These are phyloP conservation scores for Nomia melanderi DNA, from an alignment of 1,140 invertebrate genomes.

Conservation along the genomic window DNA sequence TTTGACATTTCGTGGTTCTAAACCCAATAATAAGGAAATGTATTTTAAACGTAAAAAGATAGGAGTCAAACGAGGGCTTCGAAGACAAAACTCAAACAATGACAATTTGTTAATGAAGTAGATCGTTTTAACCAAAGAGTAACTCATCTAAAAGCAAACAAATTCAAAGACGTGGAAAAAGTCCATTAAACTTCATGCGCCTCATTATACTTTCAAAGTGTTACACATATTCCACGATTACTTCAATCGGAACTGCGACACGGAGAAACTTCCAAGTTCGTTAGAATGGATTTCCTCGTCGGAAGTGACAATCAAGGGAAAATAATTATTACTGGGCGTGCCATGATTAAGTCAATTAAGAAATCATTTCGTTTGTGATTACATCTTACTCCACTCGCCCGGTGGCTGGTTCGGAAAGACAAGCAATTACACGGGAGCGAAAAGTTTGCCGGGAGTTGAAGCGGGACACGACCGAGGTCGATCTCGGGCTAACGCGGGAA, in stretches of 20 bases:
- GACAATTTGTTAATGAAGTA: too few species aligned
- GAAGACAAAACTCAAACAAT: too few species aligned
- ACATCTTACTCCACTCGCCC: constrained; percentile 41
- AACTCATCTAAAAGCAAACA: too few species aligned
- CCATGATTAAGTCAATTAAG: constrained; percentile 62
- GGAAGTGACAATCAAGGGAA: constrained; percentile 29
- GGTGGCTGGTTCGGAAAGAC: constrained; percentile 52
- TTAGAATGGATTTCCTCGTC: constrained; percentile 31
- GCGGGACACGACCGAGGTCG: constrained; percentile 50
- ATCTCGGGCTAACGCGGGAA: constrained; percentile 41
- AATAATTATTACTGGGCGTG: constrained; percentile 47
- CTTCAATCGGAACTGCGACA: not conserved
- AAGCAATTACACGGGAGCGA: constrained; percentile 58
- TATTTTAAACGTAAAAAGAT: too few species aligned
- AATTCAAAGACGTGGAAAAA: too few species aligned
- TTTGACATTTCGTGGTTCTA: too few species aligned
- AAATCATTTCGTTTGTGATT: constrained; percentile 58
- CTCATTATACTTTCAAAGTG: not conserved
- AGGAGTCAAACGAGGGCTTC: too few species aligned
- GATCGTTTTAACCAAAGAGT: too few species aligned
- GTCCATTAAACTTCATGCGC: too few species aligned
- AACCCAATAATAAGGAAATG: too few species aligned
- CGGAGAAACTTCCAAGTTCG: not conserved
- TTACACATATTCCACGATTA: not conserved
- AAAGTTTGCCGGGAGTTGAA: constrained; percentile 57